phyloP scores from a whole-genome alignment of 2,113 vertebrate genomes.

The Rhinopomastus cyanomelas region DNA sequence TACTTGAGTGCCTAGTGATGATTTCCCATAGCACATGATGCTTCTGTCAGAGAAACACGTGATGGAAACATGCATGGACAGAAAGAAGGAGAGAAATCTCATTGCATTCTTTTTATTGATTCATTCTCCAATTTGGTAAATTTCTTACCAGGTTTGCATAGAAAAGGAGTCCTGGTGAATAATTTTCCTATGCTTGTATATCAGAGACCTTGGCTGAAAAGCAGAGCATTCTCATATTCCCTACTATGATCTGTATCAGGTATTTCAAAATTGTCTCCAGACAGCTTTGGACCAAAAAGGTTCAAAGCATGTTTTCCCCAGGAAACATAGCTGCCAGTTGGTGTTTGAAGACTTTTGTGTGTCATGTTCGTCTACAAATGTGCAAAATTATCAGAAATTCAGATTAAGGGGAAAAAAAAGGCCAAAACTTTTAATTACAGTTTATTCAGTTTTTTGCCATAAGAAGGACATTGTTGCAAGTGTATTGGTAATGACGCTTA shows the following conservation, averaged over 20 bases:
- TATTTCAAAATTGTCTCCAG: not conserved
- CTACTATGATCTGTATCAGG: not conserved
- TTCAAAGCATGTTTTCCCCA: not conserved
- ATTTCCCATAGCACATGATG: not conserved
- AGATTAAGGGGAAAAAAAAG: not conserved
- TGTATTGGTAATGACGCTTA: not conserved
- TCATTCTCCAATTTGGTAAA: not conserved
- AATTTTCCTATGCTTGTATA: not conserved
- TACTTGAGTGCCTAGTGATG: not conserved
- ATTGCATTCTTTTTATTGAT: not conserved
- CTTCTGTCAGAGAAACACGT: not conserved
- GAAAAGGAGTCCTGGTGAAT: not conserved
- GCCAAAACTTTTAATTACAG: not conserved
- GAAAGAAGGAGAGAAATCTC: not conserved
- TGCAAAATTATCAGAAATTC: not conserved
- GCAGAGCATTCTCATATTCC: not conserved
- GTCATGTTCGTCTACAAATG: not conserved
- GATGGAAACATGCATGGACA: not conserved
- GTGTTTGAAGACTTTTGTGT: not conserved
- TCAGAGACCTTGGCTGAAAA: not conserved
- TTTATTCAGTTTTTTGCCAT: not conserved
- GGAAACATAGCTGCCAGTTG: not conserved
- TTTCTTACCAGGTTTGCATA: not conserved
- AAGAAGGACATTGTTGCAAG: not conserved
- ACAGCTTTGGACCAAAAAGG: not conserved